A percentile compares a stretch with the other conserved stretches of the same genome.
Evolutionary conservation across 2,113 vertebrate genomes (phyloP).

Genomic region (Azemiops feae): DNA sequence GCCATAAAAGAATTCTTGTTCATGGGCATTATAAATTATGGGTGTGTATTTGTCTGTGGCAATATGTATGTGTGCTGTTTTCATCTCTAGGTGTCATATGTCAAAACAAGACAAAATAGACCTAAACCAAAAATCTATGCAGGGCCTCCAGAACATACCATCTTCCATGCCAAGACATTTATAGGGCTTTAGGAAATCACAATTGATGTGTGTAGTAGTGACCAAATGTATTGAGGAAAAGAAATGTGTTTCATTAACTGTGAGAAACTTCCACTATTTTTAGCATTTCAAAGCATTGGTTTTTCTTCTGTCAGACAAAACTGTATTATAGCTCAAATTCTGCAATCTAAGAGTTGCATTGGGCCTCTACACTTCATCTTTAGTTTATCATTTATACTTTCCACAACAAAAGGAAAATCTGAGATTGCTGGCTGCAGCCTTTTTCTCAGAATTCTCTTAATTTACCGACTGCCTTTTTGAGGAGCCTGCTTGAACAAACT

Average conservation of each 20-base stretch:
- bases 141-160: background rate
- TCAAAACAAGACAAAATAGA: conserved; percentile 10
- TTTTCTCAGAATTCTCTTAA: background rate
- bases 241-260: background rate
- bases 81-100: background rate
- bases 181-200: conserved; percentile 30
- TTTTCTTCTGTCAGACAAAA: conserved; percentile 31
- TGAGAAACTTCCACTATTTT: background rate
- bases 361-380: background rate
- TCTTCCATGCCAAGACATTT: conserved; percentile 19
- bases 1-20: background rate
- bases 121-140: background rate
- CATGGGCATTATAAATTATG: background rate
- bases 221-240: conserved; percentile 15
- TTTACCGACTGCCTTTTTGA: background rate
- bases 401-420: conserved; percentile 31
- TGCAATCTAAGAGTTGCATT: background rate
- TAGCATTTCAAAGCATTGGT: conserved; percentile 6
- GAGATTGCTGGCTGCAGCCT: background rate
- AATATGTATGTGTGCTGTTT: background rate
- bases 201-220: conserved; percentile 12
- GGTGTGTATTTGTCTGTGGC: background rate
- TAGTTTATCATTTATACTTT: conserved; percentile 33
- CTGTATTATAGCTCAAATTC: conserved; percentile 4
- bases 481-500: background rate